These are phyloP conservation scores for Apamea monoglypha DNA, from an alignment of 2,888 invertebrate species.

Conservation along the genomic window DNA sequence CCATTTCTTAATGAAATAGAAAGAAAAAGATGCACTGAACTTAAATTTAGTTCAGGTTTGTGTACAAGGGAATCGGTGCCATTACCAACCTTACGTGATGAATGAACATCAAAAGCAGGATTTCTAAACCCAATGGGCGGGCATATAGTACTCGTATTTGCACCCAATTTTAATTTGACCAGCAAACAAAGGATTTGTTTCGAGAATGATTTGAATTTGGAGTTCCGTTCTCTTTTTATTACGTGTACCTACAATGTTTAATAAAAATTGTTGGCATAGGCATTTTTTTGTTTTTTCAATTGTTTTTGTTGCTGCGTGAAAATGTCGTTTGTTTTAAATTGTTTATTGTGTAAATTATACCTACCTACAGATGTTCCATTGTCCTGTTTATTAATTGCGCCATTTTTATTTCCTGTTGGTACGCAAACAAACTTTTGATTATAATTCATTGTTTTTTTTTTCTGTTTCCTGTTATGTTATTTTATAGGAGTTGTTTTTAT, in stretches of 20 bases:
- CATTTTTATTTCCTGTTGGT: neutral
- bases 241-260: conserved; percentile 8
- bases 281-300: conserved; percentile 24
- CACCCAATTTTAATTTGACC: conserved; percentile 43
- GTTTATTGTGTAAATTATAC: neutral
- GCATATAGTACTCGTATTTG: conserved; percentile 6
- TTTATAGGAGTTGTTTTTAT: neutral
- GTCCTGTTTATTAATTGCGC: neutral
- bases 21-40: too few relatives aligned
- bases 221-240: conserved; percentile 35
- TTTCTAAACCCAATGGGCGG: conserved; percentile 2
- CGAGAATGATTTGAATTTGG: conserved; percentile 49
- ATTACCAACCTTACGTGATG: neutral
- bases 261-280: conserved; percentile 18
- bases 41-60: too few relatives aligned
- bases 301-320: conserved; percentile 14
- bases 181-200: conserved; percentile 36
- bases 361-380: neutral
- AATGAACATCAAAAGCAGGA: neutral
- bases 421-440: neutral
- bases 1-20: too few relatives aligned
- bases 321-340: neutral
- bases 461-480: too few relatives aligned
- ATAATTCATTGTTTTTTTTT: neutral
- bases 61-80: too few relatives aligned